phyloP scores from a whole-genome alignment of 2,113 vertebrate species.

The Mionectes macconnelli region DNA sequence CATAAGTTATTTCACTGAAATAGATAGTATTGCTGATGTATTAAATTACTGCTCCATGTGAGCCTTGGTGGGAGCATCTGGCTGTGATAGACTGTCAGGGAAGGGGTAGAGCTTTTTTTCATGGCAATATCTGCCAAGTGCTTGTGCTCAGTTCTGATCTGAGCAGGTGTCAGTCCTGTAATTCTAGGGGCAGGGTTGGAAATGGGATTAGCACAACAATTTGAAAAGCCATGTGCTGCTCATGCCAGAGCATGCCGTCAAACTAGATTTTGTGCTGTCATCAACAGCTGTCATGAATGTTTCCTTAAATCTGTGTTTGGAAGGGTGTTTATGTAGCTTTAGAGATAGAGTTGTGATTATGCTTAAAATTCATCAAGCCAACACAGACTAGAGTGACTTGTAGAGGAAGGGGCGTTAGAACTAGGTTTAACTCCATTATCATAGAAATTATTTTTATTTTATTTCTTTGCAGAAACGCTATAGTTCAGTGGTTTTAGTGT shows the following conservation, averaged over 20 bases:
- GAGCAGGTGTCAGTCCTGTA: not conserved
- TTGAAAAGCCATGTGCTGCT: not conserved
- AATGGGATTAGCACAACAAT: not conserved
- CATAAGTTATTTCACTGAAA: not conserved
- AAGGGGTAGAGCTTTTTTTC: not conserved
- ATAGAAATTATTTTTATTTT: not conserved
- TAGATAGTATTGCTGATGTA: not conserved
- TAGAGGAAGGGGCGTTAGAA: not conserved
- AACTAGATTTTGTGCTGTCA: constrained; percentile 14
- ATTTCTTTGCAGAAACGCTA: not conserved
- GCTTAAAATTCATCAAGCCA: not conserved
- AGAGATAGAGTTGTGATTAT: not conserved
- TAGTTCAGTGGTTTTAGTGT: not conserved
- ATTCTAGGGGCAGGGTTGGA: not conserved
- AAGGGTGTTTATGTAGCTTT: not conserved
- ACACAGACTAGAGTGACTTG: not conserved
- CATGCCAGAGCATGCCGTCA: not conserved
- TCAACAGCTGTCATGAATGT: constrained; percentile 13
- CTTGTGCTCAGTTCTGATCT: not conserved
- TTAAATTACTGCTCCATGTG: not conserved
- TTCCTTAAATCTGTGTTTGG: constrained; percentile 12
- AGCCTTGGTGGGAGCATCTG: not conserved
- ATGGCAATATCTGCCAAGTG: not conserved
- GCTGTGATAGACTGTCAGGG: not conserved
- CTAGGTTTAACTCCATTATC: not conserved